Percentiles rank a stretch among this genome's conserved stretches.
These are phyloP conservation scores for Chascanopsetta lugubris DNA, from an alignment of 2,113 vertebrate species.

Conservation along the genomic window DNA sequence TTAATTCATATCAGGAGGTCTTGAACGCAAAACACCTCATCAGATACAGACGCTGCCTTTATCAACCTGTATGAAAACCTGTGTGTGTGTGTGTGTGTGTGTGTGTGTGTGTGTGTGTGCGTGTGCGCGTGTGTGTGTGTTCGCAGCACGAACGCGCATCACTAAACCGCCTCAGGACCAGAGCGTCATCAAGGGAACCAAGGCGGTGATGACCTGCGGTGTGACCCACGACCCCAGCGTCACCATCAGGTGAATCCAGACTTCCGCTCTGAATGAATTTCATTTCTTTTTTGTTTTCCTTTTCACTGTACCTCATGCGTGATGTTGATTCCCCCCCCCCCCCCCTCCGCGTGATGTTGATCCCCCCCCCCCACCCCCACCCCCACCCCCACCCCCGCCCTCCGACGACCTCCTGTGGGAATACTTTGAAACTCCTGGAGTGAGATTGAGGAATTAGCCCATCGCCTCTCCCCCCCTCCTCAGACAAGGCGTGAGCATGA, in stretches of 20 bases:
- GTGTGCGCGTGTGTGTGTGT: too few species aligned
- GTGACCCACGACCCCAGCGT: slow-evolving; percentile 94
- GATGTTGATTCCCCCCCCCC: too few species aligned
- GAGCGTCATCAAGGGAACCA: slow-evolving; percentile 98
- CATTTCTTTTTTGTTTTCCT: neutral
- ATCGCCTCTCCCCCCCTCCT: slow-evolving; percentile 27
- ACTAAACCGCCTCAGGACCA: slow-evolving; percentile 91
- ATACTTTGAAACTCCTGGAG: slow-evolving; percentile 51
- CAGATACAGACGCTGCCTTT: too few species aligned
- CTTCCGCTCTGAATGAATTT: neutral
- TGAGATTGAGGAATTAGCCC: slow-evolving; percentile 69
- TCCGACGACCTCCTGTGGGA: slow-evolving; percentile 61
- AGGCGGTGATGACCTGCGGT: slow-evolving; percentile 92
- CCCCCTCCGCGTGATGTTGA: too few species aligned
- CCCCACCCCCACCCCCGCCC: too few species aligned
- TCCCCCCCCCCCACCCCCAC: too few species aligned
- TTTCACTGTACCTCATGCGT: too few species aligned
- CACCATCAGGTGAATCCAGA: slow-evolving; percentile 83
- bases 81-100: slow-evolving; percentile 23
- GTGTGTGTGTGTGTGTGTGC: slow-evolving; percentile 33
- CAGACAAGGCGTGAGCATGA: slow-evolving; percentile 56
- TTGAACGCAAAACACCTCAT: too few species aligned
- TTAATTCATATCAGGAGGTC: too few species aligned
- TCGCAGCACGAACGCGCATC: slow-evolving; percentile 92
- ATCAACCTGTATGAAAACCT: neutral